These are phyloP conservation scores for Polymixis flavicincta DNA, from an alignment of 2,888 invertebrate genomes.

Conservation along the genomic window DNA sequence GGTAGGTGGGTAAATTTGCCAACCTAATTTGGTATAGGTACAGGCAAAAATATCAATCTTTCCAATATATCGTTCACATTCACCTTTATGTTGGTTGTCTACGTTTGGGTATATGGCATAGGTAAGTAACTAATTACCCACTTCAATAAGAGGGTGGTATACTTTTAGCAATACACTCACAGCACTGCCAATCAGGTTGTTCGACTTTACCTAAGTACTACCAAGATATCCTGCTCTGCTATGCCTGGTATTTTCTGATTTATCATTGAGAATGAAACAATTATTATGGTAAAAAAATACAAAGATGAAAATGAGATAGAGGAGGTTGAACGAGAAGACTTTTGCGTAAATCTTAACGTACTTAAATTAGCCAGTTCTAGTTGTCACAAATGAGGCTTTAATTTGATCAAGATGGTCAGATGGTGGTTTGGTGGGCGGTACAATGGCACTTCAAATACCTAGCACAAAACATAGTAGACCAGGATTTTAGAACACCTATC, in stretches of 20 bases:
- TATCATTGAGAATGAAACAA: not conserved
- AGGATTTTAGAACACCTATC: too few relatives aligned
- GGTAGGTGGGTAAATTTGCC: not conserved
- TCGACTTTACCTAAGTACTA: not conserved
- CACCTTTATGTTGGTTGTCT: too few relatives aligned
- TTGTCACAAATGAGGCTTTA: not conserved
- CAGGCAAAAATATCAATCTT: not conserved
- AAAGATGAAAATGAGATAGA: not conserved
- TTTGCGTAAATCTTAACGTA: not conserved
- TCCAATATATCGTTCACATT: not conserved
- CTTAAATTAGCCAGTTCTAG: not conserved
- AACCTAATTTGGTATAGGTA: not conserved
- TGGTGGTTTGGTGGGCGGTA: not conserved
- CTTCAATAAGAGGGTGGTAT: too few relatives aligned
- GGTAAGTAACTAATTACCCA: too few relatives aligned
- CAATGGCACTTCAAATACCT: too few relatives aligned
- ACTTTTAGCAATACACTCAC: not conserved
- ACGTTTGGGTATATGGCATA: too few relatives aligned
- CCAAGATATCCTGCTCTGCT: not conserved
- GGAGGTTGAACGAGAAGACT: not conserved
- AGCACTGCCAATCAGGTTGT: not conserved
- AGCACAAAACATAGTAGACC: too few relatives aligned
- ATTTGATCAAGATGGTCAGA: not conserved
- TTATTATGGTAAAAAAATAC: too few relatives aligned
- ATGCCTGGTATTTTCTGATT: too few relatives aligned